Percentiles rank a stretch among this genome's conserved stretches.
phyloP scores from a whole-genome alignment of 2,113 vertebrate genomes.

The Thymallus thymallus region DNA sequence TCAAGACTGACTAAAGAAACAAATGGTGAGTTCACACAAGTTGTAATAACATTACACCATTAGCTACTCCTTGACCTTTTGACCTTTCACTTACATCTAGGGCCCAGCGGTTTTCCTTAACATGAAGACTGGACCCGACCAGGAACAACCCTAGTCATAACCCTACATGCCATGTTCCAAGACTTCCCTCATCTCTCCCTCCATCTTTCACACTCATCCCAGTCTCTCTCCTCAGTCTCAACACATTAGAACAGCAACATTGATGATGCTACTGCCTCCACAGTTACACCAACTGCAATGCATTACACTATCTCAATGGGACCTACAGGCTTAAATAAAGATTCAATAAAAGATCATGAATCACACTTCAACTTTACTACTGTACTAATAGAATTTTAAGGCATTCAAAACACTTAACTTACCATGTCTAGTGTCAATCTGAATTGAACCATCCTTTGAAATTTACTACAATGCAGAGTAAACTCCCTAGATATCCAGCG shows the following conservation, averaged over 20 bases:
- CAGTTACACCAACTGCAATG: conserved; percentile 2
- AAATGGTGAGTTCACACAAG: not conserved
- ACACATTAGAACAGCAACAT: not conserved
- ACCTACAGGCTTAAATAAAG: not conserved
- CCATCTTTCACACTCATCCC: not conserved
- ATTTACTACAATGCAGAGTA: not conserved
- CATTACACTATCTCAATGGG: not conserved
- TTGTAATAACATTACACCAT: not conserved
- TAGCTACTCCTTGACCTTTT: not conserved
- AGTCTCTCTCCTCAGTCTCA: not conserved
- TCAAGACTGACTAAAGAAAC: not conserved
- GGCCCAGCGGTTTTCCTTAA: too few relatives aligned
- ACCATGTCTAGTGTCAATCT: not conserved
- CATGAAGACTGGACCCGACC: too few relatives aligned
- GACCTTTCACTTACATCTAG: too few relatives aligned
- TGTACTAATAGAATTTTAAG: conserved; percentile 37
- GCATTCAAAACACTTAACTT: not conserved
- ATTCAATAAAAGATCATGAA: not conserved
- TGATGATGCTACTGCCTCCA: not conserved
- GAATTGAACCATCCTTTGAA: not conserved
- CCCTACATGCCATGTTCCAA: not conserved
- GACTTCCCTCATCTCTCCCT: not conserved
- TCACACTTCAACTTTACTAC: not conserved
- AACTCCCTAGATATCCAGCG: too few relatives aligned
- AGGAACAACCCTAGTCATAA: not conserved